phyloP scores from a whole-genome alignment of 2,888 invertebrate genomes.

The Stenotaenia linearis region DNA sequence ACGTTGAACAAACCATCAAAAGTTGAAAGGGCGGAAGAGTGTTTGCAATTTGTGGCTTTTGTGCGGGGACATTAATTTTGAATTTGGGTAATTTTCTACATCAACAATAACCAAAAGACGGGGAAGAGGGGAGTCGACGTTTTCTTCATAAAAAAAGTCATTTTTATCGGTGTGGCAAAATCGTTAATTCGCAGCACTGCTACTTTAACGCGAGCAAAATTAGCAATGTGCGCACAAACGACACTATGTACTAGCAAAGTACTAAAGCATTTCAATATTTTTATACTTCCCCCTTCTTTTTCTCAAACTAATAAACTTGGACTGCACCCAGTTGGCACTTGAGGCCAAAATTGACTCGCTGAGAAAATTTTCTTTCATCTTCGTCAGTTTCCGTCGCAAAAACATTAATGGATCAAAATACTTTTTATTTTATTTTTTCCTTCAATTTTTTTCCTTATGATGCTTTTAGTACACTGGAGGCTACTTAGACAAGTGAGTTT shows the following conservation, averaged over 20 bases:
- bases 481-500: not conserved
- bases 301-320: slow-evolving; percentile 3
- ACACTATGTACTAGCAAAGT: not conserved
- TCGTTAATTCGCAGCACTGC: not conserved
- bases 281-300: not conserved
- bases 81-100: slow-evolving; percentile 15
- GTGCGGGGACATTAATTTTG: slow-evolving; percentile 1
- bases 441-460: not conserved
- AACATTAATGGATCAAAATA: not conserved
- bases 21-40: not conserved
- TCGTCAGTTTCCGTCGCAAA: not conserved
- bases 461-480: not conserved
- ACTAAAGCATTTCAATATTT: slow-evolving; percentile 19
- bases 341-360: slow-evolving; percentile 3
- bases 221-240: slow-evolving; percentile 15
- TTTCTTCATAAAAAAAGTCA: not conserved
- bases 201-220: slow-evolving; percentile 1
- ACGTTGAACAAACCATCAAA: not conserved
- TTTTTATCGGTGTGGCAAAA: not conserved
- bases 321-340: slow-evolving; percentile 19
- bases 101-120: not conserved
- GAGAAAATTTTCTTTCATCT: slow-evolving; percentile 10
- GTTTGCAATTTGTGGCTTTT: slow-evolving; percentile 6
- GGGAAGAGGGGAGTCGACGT: too few species aligned
- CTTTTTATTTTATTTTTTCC: not conserved